Evolutionary conservation across 2,888 invertebrate species (phyloP), one percentile per base, ranked within the genome.

Genomic region (Plusia festucae): DNA sequence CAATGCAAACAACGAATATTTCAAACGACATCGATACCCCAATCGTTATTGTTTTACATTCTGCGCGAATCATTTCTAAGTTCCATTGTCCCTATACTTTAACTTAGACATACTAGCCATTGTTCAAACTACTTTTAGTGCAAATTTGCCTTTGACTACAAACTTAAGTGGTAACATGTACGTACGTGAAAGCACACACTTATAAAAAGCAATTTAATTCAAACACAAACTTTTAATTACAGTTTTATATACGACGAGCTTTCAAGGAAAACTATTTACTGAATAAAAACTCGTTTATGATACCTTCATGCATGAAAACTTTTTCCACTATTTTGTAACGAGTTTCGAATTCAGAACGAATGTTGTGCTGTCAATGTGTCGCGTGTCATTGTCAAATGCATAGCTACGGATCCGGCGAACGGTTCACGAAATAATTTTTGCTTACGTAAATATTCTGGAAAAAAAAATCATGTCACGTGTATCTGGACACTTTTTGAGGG

Each of bases 341-440:
- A 54, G 53, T 76, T 81, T 80, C 65, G 59, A 82, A 80, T 77
- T 73, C 82, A 44, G 75, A 80, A 80, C 77, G 75, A 68, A 66
- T 40, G 30, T 44, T 67, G 46, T 18, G 49, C 58, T 57, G 68
- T 74, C 75, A 68, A 66, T 51, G 22, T 65, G 64, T 60, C 32
- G 32, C 40, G 16, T 6, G 68, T 70, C 69, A 67, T 20, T 75
- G 71, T 81, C 77, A 80, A 74, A 63, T 15, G 30, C 64, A 64
- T 53, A 49, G 49, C 27, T 56, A 11, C 46, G 51, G 51, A 27
- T 16, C 51, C 30, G 13, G 52, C 18, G 20, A 64, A 65, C 44
- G 32, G 27, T 32, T 68, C 57, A 27, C 44, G 53, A 63, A 70
- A 74, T 60, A 65, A 49, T 64, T 56, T 70, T 75, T 56, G 44